Conservation (phyloP, 2,888 invertebrate species). For the Kryphioiulus occultus region DNA sequence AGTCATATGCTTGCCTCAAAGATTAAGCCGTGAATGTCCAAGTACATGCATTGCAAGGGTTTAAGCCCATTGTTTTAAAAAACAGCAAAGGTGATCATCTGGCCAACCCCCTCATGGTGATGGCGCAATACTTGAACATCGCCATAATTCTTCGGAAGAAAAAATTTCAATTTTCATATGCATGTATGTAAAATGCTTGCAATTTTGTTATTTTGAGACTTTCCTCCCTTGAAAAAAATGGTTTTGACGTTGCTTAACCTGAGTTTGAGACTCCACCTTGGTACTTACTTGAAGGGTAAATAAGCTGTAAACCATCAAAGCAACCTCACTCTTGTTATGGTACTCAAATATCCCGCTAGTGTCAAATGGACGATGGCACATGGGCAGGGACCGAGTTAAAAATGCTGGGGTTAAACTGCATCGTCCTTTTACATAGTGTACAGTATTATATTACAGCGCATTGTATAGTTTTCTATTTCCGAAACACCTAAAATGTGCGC, state of each 20-base stretch:
- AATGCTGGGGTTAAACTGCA: not conserved
- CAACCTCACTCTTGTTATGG: not conserved
- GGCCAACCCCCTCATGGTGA: too few relatives aligned
- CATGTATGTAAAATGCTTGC: not conserved
- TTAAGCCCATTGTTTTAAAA: too few relatives aligned
- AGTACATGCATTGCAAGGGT: too few relatives aligned
- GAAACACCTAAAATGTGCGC: not conserved
- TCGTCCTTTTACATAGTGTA: conserved; percentile 18
- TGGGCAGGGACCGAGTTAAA: not conserved
- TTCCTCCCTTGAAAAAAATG: too few relatives aligned
- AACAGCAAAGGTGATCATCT: too few relatives aligned
- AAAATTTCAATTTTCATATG: not conserved
- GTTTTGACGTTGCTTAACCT: not conserved
- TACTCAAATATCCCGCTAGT: not conserved
- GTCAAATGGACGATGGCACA: not conserved
- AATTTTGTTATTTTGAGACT: too few relatives aligned
- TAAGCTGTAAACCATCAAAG: not conserved
- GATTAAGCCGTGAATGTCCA: too few relatives aligned
- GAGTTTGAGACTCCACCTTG: not conserved
- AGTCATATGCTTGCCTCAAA: too few relatives aligned
- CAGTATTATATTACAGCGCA: not conserved
- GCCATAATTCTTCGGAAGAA: not conserved
- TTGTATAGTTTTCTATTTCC: conserved; percentile 32
- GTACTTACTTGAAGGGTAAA: not conserved
- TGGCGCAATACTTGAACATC: too few relatives aligned